Evolutionary conservation across 2,888 invertebrate species (phyloP).

Genomic region (Xiphydria camelus): DNA sequence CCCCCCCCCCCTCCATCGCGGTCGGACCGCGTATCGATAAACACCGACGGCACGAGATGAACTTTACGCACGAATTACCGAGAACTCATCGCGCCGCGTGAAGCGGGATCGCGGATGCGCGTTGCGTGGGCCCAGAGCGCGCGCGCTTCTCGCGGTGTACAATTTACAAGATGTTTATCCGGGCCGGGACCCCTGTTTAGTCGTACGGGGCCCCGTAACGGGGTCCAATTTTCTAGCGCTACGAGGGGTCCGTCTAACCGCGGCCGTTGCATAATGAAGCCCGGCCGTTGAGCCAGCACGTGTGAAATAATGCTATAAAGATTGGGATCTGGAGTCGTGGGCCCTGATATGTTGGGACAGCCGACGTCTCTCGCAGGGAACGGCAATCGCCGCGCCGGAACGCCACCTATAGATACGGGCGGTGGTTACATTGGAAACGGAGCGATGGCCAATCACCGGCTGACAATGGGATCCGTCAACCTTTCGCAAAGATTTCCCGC

Average conservation of each 20-base stretch:
- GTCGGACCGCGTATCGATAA: no score
- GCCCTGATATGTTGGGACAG: slow-evolving; percentile 1
- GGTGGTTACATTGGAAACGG: no score
- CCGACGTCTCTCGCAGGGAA: no score
- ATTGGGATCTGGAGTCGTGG: slow-evolving; percentile 11
- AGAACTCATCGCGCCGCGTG: no score
- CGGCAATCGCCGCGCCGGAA: background rate
- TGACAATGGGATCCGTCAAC: no score
- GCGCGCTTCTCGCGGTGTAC: slow-evolving; percentile 11
- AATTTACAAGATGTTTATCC: slow-evolving; percentile 25
- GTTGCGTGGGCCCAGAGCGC: slow-evolving; percentile 19
- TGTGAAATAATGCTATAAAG: slow-evolving; percentile 18
- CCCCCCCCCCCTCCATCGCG: no score
- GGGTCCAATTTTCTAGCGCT: slow-evolving; percentile 16
- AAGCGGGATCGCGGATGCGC: no score
- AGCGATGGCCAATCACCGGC: no score
- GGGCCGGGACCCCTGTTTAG: slow-evolving; percentile 5
- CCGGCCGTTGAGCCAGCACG: slow-evolving; percentile 11
- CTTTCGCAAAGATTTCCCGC: no score
- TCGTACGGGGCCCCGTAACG: background rate
- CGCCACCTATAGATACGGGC: no score
- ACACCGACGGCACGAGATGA: no score
- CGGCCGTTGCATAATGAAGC: slow-evolving; percentile 12
- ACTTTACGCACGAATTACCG: no score
- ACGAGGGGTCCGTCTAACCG: slow-evolving; percentile 13